Base-by-base conservation (phyloP, 1,140 invertebrate species). In the Bombus vancouverensis region DNA sequence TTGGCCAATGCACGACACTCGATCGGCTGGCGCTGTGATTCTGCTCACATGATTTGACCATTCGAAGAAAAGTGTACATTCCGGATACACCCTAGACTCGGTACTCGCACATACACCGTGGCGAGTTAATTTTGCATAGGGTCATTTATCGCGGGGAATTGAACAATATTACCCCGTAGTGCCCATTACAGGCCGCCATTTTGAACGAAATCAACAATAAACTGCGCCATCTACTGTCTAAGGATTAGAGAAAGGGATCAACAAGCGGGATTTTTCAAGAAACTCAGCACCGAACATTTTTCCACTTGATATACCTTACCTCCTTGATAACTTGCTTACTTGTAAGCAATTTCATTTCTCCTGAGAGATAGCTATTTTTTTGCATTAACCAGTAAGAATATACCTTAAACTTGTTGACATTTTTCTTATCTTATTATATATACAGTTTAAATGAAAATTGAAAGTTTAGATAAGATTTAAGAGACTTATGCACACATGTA, bases 191-290 rank as follows among this genome's bases (percentile, higher is more conserved):
- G 84, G 91, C 90, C 89, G 90, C 93, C 93, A 94, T 94, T 93
- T 94, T 93, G 89, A 92, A 88, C 80, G 78, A 37, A 93, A 88
- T 92, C 92, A 94, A 94, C 94, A 93, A 94, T 93, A 89, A 83
- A 87, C 34, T 47, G 87, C 84, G 92, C 87, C 90, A 91, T 87
- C 90, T 91, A 76, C 13, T 37, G 81, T 59, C 37, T 10, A 9
- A 12, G 18, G 0, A 79, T 62, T 18, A n/a, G 5, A 59, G 47
- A 71, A 47, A 44, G 25, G 12, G 9, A 57, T 78, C 66, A 44
- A 42, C 65, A 70, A 53, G 75, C 82, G 82, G 75, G 47, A 71
- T n/a, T 84, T 84, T 84, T 84, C 15, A 83, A 83, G 12, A 34
- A 32, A 57, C 42, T 71, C 22, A 83, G 8, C 5, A 44, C 4